Evolutionary conservation across 2,888 invertebrate genomes (phyloP), one percentile per base, ranked within the genome.

Genomic region (Apotomis betuletana): DNA sequence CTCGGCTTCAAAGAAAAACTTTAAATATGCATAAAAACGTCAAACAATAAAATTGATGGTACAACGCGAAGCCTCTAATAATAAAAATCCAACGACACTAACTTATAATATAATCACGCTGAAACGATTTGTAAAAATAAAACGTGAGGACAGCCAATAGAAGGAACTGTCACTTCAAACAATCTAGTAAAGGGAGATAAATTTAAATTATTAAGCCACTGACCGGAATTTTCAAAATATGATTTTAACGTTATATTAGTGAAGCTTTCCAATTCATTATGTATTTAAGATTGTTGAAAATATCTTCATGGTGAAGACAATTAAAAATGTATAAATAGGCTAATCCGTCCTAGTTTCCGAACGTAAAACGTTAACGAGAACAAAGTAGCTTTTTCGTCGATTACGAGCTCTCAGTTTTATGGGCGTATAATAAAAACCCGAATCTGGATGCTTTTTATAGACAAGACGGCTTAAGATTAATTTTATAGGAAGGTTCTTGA

Each of bases 11-110:
- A 93, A 93, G 92, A 81, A 83, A 89, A 88, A 85, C 88, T 88
- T 92, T 90, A 90, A 91, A 93, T 90, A 90, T 90, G 88, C 86
- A 91, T 93, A 91, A 91, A 93, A 91, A 89, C 83, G 92, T 91
- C 92, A 90, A 88, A 90, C 83, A 81, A 79, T 79, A 75, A 85
- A 91, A 92, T 91, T 91, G 86, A 92, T 92, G 87, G 85, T 82
- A 79, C 79, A 78, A 78, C 80, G 82, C 78, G 81, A 79, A 81
- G 82, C 81, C 79, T 80, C 77, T 81, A 83, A 89, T 87, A 86
- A 84, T 72, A 72, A 72, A 68, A 84, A 85, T 83, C 83, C 82
- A 85, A 83, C 86, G 86, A 87, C 85, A 88, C 85, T 85, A 85
- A 87, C 87, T 86, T 85, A 87, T 83, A 85, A 79, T 82, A 82